Conservation (phyloP, 1,140 invertebrate genomes). For the Pogonomyrmex californicus region DNA sequence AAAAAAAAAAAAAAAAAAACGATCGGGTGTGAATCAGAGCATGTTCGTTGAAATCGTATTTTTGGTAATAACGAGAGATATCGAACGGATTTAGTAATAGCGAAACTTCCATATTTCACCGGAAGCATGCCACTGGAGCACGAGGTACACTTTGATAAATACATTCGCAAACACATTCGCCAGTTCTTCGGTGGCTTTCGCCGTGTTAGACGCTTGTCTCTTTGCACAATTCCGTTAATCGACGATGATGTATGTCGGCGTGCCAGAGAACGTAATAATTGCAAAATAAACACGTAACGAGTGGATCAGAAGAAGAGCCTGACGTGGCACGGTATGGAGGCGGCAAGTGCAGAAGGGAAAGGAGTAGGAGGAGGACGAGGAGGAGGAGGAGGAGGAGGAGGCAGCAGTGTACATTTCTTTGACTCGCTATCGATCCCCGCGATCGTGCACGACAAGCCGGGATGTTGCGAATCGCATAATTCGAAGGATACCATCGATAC, state of each 20-base stretch:
- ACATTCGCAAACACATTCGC: constrained; percentile 12
- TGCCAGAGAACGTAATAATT: constrained; percentile 56
- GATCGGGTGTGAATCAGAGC: not conserved
- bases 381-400: not conserved
- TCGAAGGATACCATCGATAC: constrained; percentile 35
- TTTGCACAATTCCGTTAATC: constrained; percentile 56
- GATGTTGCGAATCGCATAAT: constrained; percentile 41
- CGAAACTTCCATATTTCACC: not conserved
- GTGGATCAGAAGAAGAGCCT: constrained; percentile 44
- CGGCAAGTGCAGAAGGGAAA: not conserved
- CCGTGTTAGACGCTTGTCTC: constrained; percentile 13
- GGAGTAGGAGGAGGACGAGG: not conserved
- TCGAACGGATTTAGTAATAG: constrained; percentile 1
- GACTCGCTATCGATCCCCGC: constrained; percentile 41
- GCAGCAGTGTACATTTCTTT: constrained; percentile 24
- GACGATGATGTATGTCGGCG: constrained; percentile 31
- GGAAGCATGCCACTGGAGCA: constrained; percentile 15
- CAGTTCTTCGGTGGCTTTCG: constrained; percentile 22
- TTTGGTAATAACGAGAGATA: not conserved
- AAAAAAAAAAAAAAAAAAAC: not conserved
- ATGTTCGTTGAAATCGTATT: not conserved
- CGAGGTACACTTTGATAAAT: not conserved
- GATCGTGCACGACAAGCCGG: constrained; percentile 19
- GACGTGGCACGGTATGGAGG: constrained; percentile 8
- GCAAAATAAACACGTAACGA: constrained; percentile 62